phyloP scores from a whole-genome alignment of 2,888 invertebrate genomes.

The Pterostichus niger region DNA sequence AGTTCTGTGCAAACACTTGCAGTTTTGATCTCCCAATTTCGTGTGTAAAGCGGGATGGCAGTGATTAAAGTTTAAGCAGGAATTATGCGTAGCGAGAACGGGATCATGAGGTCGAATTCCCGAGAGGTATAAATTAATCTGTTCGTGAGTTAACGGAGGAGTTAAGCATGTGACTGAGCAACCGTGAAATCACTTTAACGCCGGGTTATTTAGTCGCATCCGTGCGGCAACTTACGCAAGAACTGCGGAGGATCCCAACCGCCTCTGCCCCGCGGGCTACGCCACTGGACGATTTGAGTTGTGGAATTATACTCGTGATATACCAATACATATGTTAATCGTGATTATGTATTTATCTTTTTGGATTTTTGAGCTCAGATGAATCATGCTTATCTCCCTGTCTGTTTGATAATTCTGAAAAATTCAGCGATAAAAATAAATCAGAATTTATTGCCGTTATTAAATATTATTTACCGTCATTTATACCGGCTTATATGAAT shows the following conservation, averaged over 20 bases:
- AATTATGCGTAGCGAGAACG: constrained; percentile 23
- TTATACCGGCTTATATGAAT: constrained; percentile 18
- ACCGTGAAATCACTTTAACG: constrained; percentile 55
- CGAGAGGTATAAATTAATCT: constrained; percentile 35
- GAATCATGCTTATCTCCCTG: constrained; percentile 40
- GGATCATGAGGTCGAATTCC: constrained; percentile 23
- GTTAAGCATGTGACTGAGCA: constrained; percentile 39
- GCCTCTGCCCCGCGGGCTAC: neutral
- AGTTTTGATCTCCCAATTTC: neutral
- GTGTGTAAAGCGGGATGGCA: neutral
- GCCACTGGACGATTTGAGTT: neutral
- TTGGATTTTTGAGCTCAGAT: constrained; percentile 23
- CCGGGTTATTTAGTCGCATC: constrained; percentile 36
- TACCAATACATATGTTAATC: constrained; percentile 16
- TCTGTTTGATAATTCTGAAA: constrained; percentile 43
- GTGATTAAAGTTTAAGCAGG: constrained; percentile 40
- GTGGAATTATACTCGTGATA: constrained; percentile 3
- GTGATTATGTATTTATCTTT: constrained; percentile 23
- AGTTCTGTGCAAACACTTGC: neutral
- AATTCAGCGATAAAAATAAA: constrained; percentile 46
- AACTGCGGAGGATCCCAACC: neutral
- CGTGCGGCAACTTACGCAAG: neutral
- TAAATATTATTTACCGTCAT: constrained; percentile 38
- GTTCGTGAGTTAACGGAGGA: constrained; percentile 39
- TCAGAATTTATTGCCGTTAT: constrained; percentile 41